Conservation (phyloP, 1,140 invertebrate genomes). For the Babylonia areolata region DNA sequence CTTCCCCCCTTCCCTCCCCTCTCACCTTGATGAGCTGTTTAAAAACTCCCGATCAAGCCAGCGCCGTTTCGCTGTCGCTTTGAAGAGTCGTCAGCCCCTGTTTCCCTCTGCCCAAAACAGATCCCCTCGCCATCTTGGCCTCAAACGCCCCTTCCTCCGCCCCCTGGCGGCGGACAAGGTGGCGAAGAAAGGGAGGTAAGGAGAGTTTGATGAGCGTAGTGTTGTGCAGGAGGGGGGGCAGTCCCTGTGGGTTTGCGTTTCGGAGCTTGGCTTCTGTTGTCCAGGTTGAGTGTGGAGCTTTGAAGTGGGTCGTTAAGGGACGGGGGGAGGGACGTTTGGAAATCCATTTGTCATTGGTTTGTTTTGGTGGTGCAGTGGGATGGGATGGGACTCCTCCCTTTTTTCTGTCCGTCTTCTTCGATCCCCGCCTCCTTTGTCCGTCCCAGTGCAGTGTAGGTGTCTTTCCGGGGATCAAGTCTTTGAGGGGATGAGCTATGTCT, state of each 20-base stretch:
- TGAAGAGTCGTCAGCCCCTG: not conserved
- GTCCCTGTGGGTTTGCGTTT: too few species aligned
- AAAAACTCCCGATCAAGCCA: not conserved
- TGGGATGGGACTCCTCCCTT: too few species aligned
- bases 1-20: too few species aligned
- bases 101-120: not conserved
- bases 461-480: too few species aligned
- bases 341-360: not conserved
- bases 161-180: slow-evolving; percentile 1
- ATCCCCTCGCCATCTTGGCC: not conserved
- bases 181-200: not conserved
- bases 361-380: too few species aligned
- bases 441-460: too few species aligned
- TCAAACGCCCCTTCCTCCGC: slow-evolving; percentile 9
- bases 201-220: slow-evolving; percentile 23
- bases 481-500: too few species aligned
- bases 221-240: not conserved
- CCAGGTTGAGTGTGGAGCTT: not conserved
- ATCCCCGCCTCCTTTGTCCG: too few species aligned
- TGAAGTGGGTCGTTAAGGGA: not conserved
- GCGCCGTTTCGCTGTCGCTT: not conserved
- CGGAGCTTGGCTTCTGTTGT: not conserved
- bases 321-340: not conserved
- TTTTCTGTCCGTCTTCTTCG: too few species aligned
- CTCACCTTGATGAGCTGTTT: not conserved